phyloP scores from a whole-genome alignment of 2,888 invertebrate species.

The Agriotes lineatus region DNA sequence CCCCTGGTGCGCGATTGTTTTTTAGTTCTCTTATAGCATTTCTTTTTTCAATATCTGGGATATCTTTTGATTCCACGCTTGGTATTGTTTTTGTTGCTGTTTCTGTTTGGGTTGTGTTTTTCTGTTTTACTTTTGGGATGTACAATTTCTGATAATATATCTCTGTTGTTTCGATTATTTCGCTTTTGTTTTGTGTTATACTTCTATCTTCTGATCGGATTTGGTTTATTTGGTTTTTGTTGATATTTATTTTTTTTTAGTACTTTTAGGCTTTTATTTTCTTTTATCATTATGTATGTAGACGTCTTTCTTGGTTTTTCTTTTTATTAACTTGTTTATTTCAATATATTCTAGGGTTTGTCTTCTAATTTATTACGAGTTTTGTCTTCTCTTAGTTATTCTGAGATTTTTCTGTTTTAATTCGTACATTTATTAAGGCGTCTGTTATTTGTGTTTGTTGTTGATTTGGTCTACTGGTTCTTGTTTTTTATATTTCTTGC shows the following conservation, averaged over 20 bases:
- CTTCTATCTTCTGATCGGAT: not conserved
- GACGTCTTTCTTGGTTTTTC: not conserved
- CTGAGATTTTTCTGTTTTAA: no score
- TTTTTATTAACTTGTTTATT: no score
- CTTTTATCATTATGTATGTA: not conserved
- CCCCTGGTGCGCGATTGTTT: not conserved
- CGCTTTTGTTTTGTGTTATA: constrained; percentile 1
- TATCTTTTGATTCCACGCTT: not conserved
- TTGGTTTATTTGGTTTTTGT: not conserved
- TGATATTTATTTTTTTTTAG: not conserved
- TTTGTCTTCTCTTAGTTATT: no score
- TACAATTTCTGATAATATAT: not conserved
- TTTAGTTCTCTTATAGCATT: not conserved
- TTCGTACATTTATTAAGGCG: no score
- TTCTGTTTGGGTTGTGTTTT: not conserved
- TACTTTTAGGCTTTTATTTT: no score
- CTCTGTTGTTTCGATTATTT: no score
- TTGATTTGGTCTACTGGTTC: no score
- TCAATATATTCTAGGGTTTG: no score
- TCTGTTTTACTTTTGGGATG: no score
- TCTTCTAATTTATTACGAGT: no score
- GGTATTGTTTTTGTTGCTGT: not conserved
- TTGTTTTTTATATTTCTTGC: no score
- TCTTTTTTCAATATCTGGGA: not conserved
- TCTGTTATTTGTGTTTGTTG: no score